phyloP scores from a whole-genome alignment of 2,797 vertebrate species.

The Oryzias dopingdopingensis region DNA sequence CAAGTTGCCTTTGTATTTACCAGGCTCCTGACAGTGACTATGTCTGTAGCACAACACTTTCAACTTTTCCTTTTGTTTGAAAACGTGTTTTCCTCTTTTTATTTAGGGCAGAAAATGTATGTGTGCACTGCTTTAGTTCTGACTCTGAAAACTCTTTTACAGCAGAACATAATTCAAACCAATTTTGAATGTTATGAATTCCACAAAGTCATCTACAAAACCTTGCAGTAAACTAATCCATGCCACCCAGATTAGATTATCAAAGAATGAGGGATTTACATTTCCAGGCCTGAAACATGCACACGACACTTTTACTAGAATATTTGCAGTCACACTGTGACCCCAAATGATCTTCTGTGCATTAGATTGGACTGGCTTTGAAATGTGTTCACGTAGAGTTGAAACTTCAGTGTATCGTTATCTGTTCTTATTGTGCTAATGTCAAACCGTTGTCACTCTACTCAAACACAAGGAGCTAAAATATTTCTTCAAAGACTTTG shows the following conservation, averaged over 20 bases:
- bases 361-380: background rate
- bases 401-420: too few relatives aligned
- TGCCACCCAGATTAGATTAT: slow-evolving; percentile 44
- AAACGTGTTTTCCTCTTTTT: background rate
- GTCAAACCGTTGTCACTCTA: too few relatives aligned
- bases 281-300: slow-evolving; percentile 15
- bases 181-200: slow-evolving; percentile 11
- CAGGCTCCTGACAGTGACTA: too few relatives aligned
- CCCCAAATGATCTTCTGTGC: slow-evolving; percentile 18
- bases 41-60: too few relatives aligned
- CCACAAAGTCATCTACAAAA: background rate
- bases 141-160: background rate
- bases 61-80: too few relatives aligned
- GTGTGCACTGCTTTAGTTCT: background rate
- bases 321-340: slow-evolving; percentile 2
- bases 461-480: too few relatives aligned
- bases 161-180: slow-evolving; percentile 7
- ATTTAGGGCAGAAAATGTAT: slow-evolving; percentile 2
- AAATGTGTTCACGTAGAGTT: too few relatives aligned
- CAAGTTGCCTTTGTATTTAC: too few relatives aligned
- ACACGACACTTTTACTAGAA: slow-evolving; percentile 15
- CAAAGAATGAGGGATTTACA: slow-evolving; percentile 28
- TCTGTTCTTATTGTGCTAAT: too few relatives aligned
- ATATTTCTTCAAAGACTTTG: too few relatives aligned
- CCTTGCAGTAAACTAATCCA: slow-evolving; percentile 29